Evolutionary conservation across 23 tunicate species (phyloP).

Genomic region (Styela clava): DNA sequence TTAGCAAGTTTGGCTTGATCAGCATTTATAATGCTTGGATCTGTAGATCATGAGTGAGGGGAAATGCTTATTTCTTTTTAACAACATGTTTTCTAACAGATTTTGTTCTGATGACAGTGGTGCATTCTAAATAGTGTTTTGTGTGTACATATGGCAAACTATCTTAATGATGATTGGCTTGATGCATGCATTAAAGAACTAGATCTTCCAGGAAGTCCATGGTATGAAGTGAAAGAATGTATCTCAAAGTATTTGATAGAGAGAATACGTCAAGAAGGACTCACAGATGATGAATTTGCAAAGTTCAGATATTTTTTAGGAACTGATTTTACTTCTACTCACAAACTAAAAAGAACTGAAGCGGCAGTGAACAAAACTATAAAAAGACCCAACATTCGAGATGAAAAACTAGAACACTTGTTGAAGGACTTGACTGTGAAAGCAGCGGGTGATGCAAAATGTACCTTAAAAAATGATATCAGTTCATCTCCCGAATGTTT

Average conservation of each 20-base stretch:
- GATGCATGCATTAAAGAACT: conserved; percentile 38
- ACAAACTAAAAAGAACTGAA: conserved; percentile 21
- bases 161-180: conserved; percentile 13
- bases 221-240: conserved; percentile 43
- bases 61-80: too few species aligned
- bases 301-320: conserved; percentile 52
- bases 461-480: conserved; percentile 11
- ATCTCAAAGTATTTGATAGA: conserved; percentile 43
- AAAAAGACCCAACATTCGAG: conserved; percentile 17
- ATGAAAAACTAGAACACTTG: conserved; percentile 39
- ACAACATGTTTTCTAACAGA: too few species aligned
- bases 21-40: too few species aligned
- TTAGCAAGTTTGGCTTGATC: too few species aligned
- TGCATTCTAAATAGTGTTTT: too few species aligned
- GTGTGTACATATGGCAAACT: conserved; percentile 13
- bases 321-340: conserved; percentile 17
- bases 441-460: conserved; percentile 65
- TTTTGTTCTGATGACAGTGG: too few species aligned
- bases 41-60: too few species aligned
- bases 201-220: conserved; percentile 77
- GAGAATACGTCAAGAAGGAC: conserved; percentile 54
- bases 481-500: conserved; percentile 14
- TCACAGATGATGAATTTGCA: conserved; percentile 39
- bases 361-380: neutral
- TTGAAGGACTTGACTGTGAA: conserved; percentile 53